Base-by-base conservation (phyloP, 2,797 vertebrate species). In the Spinus olivaceus region DNA sequence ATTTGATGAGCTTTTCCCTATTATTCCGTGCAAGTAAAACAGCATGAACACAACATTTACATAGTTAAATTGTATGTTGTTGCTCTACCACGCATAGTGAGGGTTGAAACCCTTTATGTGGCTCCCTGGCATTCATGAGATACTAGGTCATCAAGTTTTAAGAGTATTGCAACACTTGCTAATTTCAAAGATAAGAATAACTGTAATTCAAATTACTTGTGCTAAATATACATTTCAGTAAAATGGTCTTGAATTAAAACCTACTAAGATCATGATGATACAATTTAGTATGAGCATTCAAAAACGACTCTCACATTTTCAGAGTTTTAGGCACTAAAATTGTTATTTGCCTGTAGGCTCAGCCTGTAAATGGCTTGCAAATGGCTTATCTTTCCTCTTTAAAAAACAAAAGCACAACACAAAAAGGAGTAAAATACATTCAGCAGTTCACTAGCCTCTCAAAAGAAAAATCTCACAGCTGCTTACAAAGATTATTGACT, bases 181-280 rank as follows among this genome's bases (percentile, higher is more conserved):
- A 42, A 88, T 81, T 91, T 91, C 64, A 87, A 67, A 92, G 73
- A 73, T 66, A 89, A 84, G 37, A 39, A 56, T 57, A 96, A 88
- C 60, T 82, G 71, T 88, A 77, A 92, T 91, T 92, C 81, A 88
- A 61, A 86, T 49, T 37, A 88, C 27, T 42, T 66, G 47, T 57
- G 57, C 65, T 87, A 87, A 78, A 93, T 51, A 57, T 25, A 83
- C 27, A 50, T 83, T 81, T 81, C 76, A 77, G 53, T 42, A 66
- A 65, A 78, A 76, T 25, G 3, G 39, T 66, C 37, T 63, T 37
- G 51, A 8, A 33, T 37, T 49, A 59, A 94, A 88, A 78, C 64
- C 60, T 74, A 53, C 37, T 71, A 15, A 41, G 24, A 39, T 50
- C 44, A 81, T 5, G 47, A 46, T 1, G 20, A 70, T 73, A 63